A percentile compares a stretch with the other conserved stretches of the same genome.
These are phyloP conservation scores for Yasuhikotakia modesta DNA, from an alignment of 2,797 vertebrate species.

Conservation along the genomic window DNA sequence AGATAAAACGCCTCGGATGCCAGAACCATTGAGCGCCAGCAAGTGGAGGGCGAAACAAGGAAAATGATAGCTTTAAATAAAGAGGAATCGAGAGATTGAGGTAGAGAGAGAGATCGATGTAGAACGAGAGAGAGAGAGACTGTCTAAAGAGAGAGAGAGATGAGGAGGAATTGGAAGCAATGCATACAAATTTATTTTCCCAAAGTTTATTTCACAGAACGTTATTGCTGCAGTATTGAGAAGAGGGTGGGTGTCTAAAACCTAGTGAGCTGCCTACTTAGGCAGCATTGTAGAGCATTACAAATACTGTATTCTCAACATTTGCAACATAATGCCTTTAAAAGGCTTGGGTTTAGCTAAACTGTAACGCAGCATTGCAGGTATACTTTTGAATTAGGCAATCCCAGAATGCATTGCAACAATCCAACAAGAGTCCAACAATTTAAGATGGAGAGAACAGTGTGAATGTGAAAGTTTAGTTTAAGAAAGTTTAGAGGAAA, in stretches of 20 bases:
- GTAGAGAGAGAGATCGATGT: background rate
- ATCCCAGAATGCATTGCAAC: background rate
- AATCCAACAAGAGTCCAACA: background rate
- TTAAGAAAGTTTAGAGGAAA: background rate
- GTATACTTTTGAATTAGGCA: background rate
- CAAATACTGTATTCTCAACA: background rate
- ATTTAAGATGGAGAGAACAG: background rate
- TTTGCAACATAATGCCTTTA: background rate
- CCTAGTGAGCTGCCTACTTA: background rate
- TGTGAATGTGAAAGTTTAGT: background rate
- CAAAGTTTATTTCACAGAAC: background rate
- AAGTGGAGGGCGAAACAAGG: conserved; percentile 31
- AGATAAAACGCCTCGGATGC: conserved; percentile 32
- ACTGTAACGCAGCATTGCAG: background rate
- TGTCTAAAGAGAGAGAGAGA: background rate
- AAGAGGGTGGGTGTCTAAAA: background rate
- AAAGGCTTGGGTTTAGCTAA: background rate
- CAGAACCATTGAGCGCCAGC: conserved; percentile 7
- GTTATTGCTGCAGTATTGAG: background rate
- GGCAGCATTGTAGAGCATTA: conserved; percentile 3
- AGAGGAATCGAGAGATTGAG: background rate
- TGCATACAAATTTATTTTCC: conserved; percentile 23
- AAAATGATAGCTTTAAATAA: conserved; percentile 25
- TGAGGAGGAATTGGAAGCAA: conserved; percentile 22
- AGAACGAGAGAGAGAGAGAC: background rate